Base-by-base conservation (phyloP, 2,888 invertebrate genomes). In the Cerceris rybyensis region DNA sequence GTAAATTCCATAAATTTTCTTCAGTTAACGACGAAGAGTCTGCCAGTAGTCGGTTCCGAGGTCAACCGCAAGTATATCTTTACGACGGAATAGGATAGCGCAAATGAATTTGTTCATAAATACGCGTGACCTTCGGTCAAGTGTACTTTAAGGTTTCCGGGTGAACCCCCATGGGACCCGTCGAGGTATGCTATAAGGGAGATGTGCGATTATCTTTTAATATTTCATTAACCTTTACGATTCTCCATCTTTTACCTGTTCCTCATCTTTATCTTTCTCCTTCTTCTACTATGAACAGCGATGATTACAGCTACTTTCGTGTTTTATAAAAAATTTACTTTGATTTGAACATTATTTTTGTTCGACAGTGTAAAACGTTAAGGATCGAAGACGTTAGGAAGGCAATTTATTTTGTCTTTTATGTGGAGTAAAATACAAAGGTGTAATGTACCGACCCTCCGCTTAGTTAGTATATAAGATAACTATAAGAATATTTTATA, bases 1-100 rank as follows among this genome's bases (percentile, higher is more conserved):
- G 70, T 73, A 78, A 81, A 80, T 77, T 81, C 79, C 77, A 81
- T 81, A 81, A 81, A 81, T 81, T 81, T 76, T 49, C 64, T n/a
- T 14, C 63, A 70, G 75, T 75, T 75, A 81, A 80, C 71, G 75
- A 67, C 63, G 63, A 28, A 28, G 59, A 59, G 75, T 63, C 60
- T 72, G 70, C 43, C 67, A 68, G 70, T 72, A 69, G 75, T 64
- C 75, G 46, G 59, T 9, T 46, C 57, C 70, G 61, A 60, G 80
- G 78, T 70, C 72, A 72, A 49, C 78, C 61, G 41, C 54, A 65
- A 70, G 70, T 54, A 66, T 65, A 74, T 72, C 72, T 78, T 73
- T 67, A 58, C 73, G 61, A 60, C 66, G 66, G 66, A 16, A 50
- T 46, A 11, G 74, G 50, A 64, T 63, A 68, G 61, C 66, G 81